Percentiles rank a stretch among this genome's conserved stretches.
Conservation (phyloP, 2,113 vertebrate genomes). For the Charadrius vociferus region DNA sequence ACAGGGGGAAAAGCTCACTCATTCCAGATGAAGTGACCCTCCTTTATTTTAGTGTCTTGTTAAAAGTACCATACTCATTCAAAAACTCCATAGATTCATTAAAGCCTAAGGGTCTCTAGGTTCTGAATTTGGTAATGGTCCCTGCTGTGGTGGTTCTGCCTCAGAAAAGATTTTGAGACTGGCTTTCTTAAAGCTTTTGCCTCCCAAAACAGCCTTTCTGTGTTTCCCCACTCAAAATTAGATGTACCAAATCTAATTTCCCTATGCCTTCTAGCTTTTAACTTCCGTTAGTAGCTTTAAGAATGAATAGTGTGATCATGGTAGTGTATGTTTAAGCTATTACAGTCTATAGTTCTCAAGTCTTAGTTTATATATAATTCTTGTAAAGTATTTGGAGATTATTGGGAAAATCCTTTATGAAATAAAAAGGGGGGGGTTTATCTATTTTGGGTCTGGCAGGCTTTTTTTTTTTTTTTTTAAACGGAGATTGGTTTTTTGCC, state of each 20-base stretch:
- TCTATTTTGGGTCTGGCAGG: neutral
- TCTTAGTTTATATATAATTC: neutral
- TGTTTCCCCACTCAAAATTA: neutral
- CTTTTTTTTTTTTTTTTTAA: neutral
- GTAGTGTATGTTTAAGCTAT: neutral
- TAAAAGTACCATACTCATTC: neutral
- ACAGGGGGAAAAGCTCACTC: neutral
- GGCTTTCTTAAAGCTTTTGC: neutral
- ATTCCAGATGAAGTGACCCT: neutral
- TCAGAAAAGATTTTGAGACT: neutral
- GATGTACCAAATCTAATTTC: neutral
- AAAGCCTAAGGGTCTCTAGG: neutral
- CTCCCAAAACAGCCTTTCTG: neutral
- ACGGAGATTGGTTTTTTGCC: neutral
- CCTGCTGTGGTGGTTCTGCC: neutral
- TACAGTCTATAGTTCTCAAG: neutral
- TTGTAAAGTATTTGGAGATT: neutral
- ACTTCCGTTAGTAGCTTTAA: neutral
- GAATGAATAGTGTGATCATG: neutral
- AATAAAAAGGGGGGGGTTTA: neutral
- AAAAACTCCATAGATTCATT: neutral
- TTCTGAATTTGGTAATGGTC: neutral
- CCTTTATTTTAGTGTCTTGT: neutral
- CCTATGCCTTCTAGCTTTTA: neutral
- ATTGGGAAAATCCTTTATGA: neutral